Percentiles rank a stretch among this genome's conserved stretches.
These are phyloP conservation scores for Actinia tenebrosa DNA, from an alignment of 64 coral and sea anemone species.

Conservation along the genomic window DNA sequence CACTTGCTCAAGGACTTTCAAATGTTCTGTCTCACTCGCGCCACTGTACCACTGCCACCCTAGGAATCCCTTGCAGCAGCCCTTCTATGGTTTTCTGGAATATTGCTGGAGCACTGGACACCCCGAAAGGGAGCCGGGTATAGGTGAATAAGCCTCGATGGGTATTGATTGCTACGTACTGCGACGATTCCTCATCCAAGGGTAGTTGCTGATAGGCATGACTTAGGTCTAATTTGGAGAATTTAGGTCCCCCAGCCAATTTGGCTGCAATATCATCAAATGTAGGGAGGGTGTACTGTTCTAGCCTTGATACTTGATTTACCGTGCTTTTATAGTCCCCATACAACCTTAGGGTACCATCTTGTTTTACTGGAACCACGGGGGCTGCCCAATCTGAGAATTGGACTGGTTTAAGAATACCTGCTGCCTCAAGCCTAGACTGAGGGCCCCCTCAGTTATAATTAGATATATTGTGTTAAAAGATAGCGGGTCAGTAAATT, in stretches of 20 bases:
- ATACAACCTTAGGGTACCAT: no score
- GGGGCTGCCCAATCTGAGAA: no score
- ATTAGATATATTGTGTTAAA: no score
- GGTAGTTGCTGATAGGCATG: constrained; percentile 18
- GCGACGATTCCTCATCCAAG: not conserved
- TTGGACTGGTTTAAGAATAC: no score
- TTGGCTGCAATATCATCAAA: constrained; percentile 40
- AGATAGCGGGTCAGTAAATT: no score
- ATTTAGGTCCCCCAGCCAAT: constrained; percentile 5
- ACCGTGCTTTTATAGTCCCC: no score
- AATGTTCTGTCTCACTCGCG: constrained; percentile 18
- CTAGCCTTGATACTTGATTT: no score
- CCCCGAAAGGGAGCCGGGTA: constrained; percentile 35
- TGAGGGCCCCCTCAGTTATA: no score
- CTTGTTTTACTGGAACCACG: no score
- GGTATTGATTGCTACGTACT: constrained; percentile 54
- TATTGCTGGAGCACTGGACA: constrained; percentile 45
- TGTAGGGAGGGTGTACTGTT: not conserved
- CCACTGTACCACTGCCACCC: constrained; percentile 15
- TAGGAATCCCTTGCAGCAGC: constrained; percentile 37
- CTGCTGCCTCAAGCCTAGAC: no score
- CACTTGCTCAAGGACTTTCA: not conserved
- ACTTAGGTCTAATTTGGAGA: constrained; percentile 25
- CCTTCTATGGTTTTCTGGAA: constrained; percentile 40
- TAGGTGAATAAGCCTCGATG: constrained; percentile 55